These are phyloP conservation scores for Hyalella azteca DNA, from an alignment of 2,888 invertebrate species.

Conservation along the genomic window DNA sequence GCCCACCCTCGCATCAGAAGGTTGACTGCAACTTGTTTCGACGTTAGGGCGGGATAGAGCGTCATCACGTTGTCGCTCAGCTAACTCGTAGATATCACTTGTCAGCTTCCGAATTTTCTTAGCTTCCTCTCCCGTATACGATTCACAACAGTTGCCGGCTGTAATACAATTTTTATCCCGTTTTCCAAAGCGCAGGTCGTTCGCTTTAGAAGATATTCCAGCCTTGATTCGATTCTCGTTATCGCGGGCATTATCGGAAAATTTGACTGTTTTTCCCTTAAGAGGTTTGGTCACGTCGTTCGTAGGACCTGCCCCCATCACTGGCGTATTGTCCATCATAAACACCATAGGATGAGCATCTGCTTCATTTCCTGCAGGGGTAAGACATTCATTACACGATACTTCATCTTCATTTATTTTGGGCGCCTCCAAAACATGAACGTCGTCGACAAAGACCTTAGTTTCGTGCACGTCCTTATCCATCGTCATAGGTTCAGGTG, in stretches of 20 bases:
- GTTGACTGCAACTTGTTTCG: background rate
- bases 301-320: background rate
- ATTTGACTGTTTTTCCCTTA: background rate
- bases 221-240: background rate
- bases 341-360: constrained; percentile 3
- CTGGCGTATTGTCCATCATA: background rate
- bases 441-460: too few relatives aligned
- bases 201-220: background rate
- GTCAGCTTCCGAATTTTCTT: constrained; percentile 11
- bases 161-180: constrained; percentile 23
- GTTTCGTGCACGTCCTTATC: background rate
- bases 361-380: background rate
- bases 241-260: background rate
- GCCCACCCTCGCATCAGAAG: background rate
- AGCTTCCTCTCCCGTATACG: background rate
- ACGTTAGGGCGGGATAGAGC: background rate
- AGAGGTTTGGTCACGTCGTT: background rate
- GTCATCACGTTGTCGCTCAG: background rate
- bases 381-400: background rate
- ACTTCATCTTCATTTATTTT: background rate
- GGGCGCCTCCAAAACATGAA: too few relatives aligned
- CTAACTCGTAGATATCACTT: constrained; percentile 8
- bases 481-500: too few relatives aligned
- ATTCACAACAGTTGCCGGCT: background rate
- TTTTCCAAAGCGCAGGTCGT: background rate